A percentile compares a stretch with the other conserved stretches of the same genome.
phyloP scores from a whole-genome alignment of 2,888 invertebrate species.

The Carpatolechia fugitivella region DNA sequence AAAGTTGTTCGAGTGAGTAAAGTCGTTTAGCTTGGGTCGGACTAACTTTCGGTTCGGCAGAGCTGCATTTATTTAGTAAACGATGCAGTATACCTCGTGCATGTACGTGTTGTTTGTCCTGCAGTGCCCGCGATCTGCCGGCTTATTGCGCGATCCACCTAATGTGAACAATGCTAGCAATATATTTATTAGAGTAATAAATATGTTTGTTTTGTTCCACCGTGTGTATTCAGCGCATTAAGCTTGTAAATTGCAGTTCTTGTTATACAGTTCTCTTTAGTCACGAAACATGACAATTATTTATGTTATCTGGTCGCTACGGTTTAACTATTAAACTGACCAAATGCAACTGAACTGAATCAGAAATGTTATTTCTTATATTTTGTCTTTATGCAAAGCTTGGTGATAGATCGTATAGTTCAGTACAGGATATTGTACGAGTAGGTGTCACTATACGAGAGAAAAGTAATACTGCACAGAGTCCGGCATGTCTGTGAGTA shows the following conservation, averaged over 20 bases:
- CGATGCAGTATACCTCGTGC: conserved; percentile 10
- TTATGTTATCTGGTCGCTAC: background rate
- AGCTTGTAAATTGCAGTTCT: conserved; percentile 12
- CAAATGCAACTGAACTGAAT: background rate
- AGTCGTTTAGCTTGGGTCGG: conserved; percentile 15
- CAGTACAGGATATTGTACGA: background rate
- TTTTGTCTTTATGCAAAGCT: background rate
- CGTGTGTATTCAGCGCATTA: conserved; percentile 9
- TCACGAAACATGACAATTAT: background rate
- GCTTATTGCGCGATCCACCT: conserved; percentile 18
- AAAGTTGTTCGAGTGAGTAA: conserved; percentile 19
- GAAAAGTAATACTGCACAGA: conserved; percentile 6
- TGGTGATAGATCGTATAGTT: too few species aligned
- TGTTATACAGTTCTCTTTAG: background rate
- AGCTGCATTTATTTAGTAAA: conserved; percentile 18
- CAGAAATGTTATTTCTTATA: background rate
- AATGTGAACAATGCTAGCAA: conserved; percentile 17
- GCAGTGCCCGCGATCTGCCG: background rate
- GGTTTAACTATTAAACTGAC: background rate
- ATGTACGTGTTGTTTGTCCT: conserved; percentile 16
- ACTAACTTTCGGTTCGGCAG: conserved; percentile 22
- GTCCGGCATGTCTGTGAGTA: background rate
- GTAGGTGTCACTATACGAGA: background rate
- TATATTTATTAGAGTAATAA: conserved; percentile 18
- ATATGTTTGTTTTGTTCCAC: conserved; percentile 19